Evolutionary conservation across 2,797 vertebrate species (phyloP).

Genomic region (Semotilus atromaculatus): DNA sequence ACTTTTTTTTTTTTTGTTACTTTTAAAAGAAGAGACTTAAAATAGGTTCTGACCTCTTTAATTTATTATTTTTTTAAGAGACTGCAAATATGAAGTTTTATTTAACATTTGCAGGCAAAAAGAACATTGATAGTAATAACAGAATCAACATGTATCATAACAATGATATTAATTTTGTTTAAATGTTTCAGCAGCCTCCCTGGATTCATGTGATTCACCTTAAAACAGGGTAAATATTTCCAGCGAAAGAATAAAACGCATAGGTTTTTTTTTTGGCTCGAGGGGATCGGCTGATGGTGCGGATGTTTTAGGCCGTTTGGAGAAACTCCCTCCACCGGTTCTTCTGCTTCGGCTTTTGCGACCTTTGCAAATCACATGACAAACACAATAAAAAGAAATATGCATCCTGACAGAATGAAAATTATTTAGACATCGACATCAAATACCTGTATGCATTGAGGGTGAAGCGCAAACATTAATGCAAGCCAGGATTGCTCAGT

Average conservation of each 20-base stretch:
- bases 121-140: conserved; percentile 84
- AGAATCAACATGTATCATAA: conserved; percentile 88
- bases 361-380: conserved; percentile 61
- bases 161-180: conserved; percentile 84
- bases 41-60: conserved; percentile 91
- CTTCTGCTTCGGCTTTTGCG: conserved; percentile 68
- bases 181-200: conserved; percentile 76
- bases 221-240: conserved; percentile 78
- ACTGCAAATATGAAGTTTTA: conserved; percentile 94
- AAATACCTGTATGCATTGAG: conserved; percentile 62
- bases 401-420: conserved; percentile 69
- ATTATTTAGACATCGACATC: conserved; percentile 53
- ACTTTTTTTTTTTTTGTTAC: conserved; percentile 84
- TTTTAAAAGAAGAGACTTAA: conserved; percentile 93
- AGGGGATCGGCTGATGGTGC: conserved; percentile 54
- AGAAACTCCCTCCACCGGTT: conserved; percentile 64
- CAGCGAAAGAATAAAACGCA: conserved; percentile 71
- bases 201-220: conserved; percentile 83
- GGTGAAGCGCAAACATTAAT: conserved; percentile 71
- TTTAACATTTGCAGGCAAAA: conserved; percentile 97
- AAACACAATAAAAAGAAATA: conserved; percentile 53
- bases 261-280: conserved; percentile 56
- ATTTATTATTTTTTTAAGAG: conserved; percentile 99
- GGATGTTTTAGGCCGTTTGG: conserved; percentile 70
- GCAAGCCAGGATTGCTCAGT: conserved; percentile 78